These are phyloP conservation scores for Salminus brasiliensis DNA, from an alignment of 2,113 vertebrate species.

Conservation along the genomic window DNA sequence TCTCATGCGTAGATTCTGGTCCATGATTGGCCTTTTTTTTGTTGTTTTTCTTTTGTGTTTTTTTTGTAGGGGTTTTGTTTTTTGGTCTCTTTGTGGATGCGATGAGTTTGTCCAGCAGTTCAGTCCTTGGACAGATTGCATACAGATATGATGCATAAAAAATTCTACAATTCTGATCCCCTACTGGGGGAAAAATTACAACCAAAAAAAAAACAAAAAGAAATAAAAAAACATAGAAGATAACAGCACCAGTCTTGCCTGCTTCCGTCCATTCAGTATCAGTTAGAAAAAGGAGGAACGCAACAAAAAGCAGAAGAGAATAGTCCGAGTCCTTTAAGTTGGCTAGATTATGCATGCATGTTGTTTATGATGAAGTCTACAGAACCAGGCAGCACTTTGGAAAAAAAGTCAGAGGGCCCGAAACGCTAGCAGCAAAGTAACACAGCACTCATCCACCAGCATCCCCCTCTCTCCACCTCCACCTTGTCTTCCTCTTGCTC, in stretches of 20 bases:
- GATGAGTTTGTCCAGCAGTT: conserved; percentile 24
- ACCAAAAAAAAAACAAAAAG: conserved; percentile 55
- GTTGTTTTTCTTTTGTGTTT: background rate
- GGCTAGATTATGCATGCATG: conserved; percentile 87
- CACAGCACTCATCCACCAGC: conserved; percentile 84
- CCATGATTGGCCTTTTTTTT: conserved; percentile 24
- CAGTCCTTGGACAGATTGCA: conserved; percentile 55
- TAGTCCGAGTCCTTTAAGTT: conserved; percentile 33
- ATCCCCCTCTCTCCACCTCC: conserved; percentile 77
- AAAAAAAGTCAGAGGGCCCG: conserved; percentile 78
- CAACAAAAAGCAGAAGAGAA: conserved; percentile 12
- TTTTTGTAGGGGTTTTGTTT: background rate
- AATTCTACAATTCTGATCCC: conserved; percentile 1
- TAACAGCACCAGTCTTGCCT: conserved; percentile 32
- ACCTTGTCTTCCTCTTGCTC: conserved; percentile 58
- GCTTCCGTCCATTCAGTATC: conserved; percentile 50
- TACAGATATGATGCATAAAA: conserved; percentile 45
- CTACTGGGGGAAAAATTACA: conserved; percentile 28
- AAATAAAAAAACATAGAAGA: background rate
- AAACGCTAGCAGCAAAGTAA: conserved; percentile 82
- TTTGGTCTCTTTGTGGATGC: conserved; percentile 49
- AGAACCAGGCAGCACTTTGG: conserved; percentile 84
- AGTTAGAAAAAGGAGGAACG: conserved; percentile 58
- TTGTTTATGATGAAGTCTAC: conserved; percentile 88
- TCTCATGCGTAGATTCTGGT: conserved; percentile 8